Conservation (phyloP, 1,140 invertebrate species). For the Colletes latitarsis region DNA sequence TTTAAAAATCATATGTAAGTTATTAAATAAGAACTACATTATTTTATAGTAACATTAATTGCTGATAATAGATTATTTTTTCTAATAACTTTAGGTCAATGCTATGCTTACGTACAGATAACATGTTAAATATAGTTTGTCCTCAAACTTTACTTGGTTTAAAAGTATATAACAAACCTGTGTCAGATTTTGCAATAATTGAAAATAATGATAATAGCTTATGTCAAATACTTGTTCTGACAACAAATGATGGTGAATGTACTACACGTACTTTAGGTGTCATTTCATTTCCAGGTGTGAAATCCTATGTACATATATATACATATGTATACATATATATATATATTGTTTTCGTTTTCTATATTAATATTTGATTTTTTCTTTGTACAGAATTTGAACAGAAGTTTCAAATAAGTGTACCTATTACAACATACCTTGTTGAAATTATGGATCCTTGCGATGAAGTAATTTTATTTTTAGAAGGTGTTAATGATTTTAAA, state of each 20-base stretch:
- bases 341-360: slow-evolving; percentile 11
- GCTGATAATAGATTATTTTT: not conserved
- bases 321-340: not conserved
- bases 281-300: slow-evolving; percentile 72
- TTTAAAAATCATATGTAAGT: slow-evolving; percentile 62
- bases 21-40: not conserved
- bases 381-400: slow-evolving; percentile 67
- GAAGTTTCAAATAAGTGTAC: slow-evolving; percentile 72
- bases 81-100: slow-evolving; percentile 54
- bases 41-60: slow-evolving; percentile 4
- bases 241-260: slow-evolving; percentile 25
- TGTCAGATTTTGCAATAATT: slow-evolving; percentile 68
- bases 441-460: slow-evolving; percentile 61
- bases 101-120: slow-evolving; percentile 66
- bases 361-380: slow-evolving; percentile 18
- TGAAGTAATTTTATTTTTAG: slow-evolving; percentile 74
- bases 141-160: slow-evolving; percentile 64
- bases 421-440: slow-evolving; percentile 68
- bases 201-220: slow-evolving; percentile 57
- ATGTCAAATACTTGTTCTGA: slow-evolving; percentile 68
- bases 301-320: not conserved
- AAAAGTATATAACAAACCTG: slow-evolving; percentile 63
- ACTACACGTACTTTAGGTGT: slow-evolving; percentile 60
- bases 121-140: slow-evolving; percentile 65
- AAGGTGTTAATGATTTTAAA: slow-evolving; percentile 60